Conservation (phyloP, 2,113 vertebrate genomes). For the Pyrgilauda ruficollis region DNA sequence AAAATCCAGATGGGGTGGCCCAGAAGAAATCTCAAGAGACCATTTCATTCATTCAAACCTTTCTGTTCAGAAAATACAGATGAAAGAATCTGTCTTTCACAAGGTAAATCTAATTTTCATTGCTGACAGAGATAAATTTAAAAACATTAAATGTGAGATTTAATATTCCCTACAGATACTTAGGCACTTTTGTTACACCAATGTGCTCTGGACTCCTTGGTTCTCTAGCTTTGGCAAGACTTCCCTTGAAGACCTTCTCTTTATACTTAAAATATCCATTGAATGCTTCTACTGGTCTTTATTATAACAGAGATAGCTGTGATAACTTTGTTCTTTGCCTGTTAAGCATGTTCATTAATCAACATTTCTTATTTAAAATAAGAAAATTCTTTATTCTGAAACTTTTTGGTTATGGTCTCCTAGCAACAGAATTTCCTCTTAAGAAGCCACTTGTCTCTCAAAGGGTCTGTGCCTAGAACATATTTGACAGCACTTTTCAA, state of each 20-base stretch:
- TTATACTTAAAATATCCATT: constrained; percentile 19
- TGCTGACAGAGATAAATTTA: not conserved
- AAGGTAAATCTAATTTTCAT: not conserved
- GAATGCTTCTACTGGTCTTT: not conserved
- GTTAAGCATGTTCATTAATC: constrained; percentile 48
- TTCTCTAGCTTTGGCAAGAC: not conserved
- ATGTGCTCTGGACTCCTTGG: not conserved
- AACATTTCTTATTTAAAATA: constrained; percentile 53
- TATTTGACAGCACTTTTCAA: constrained; percentile 10
- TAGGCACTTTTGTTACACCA: not conserved
- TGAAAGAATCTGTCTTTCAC: not conserved
- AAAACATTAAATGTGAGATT: not conserved
- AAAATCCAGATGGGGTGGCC: not conserved
- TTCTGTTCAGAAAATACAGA: not conserved
- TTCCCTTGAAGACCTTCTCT: constrained; percentile 25
- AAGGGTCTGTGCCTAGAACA: not conserved
- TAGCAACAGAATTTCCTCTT: constrained; percentile 49
- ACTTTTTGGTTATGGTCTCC: constrained; percentile 32
- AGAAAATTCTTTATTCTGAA: constrained; percentile 37
- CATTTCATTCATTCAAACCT: not conserved
- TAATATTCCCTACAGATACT: not conserved
- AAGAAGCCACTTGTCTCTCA: constrained; percentile 50
- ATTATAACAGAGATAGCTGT: constrained; percentile 19
- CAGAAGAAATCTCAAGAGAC: not conserved
- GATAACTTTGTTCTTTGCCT: constrained; percentile 43